Conservation (phyloP, 2,113 vertebrate species). For the Thryonomys swinderianus region DNA sequence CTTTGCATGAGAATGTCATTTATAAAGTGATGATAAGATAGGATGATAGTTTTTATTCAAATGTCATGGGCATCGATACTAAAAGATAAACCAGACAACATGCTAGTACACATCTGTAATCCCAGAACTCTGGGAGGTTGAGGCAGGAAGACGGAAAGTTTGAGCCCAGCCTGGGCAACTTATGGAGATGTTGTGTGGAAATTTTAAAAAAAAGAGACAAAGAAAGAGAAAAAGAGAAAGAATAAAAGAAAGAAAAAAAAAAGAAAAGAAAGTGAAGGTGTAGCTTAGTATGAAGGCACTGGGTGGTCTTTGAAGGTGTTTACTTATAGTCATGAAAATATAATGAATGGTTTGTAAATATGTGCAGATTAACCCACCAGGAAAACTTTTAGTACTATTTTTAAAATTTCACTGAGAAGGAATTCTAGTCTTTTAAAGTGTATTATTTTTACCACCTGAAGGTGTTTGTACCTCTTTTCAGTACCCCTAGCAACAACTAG, state of each 20-base stretch:
- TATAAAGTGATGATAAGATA: background rate
- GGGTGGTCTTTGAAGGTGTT: background rate
- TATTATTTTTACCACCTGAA: background rate
- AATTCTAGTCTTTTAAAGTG: background rate
- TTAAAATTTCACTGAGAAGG: background rate
- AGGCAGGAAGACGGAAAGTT: background rate
- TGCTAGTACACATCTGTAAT: background rate
- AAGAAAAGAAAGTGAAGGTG: too few species aligned
- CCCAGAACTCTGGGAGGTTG: background rate
- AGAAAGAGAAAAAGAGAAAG: too few species aligned
- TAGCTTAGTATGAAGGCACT: background rate
- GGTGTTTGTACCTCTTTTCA: too few species aligned
- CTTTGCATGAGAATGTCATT: background rate
- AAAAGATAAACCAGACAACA: background rate
- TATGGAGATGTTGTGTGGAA: background rate
- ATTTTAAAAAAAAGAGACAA: background rate
- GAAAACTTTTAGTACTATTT: background rate
- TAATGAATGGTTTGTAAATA: background rate
- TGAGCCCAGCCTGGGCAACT: background rate
- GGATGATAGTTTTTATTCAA: background rate
- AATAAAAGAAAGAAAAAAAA: too few species aligned
- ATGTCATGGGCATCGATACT: background rate
- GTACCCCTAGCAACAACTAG: background rate
- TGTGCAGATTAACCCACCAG: background rate
- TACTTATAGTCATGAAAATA: background rate